Evolutionary conservation across 2,797 vertebrate species (phyloP), one percentile per base, ranked within the genome.

Genomic region (Oreortyx pictus): DNA sequence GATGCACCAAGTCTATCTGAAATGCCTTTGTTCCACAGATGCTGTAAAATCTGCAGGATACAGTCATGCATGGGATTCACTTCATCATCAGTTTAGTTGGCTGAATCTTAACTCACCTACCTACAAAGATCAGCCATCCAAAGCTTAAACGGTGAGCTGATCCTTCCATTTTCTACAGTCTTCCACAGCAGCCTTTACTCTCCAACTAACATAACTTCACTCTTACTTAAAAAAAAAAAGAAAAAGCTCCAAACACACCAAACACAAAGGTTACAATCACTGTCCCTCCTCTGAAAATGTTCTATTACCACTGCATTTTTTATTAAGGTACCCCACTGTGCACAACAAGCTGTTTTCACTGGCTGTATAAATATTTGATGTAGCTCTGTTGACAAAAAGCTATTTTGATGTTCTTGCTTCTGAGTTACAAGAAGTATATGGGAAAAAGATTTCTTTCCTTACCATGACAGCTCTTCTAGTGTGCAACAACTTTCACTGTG

Each of bases 341-440:
- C 92, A 96, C 92, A 96, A 95, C 97, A 97, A 97, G 96, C 96
- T 96, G 67, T 96, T 96, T 97, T 95, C 96, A 87, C 87, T 49
- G 75, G 46, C 43, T 86, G 57, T 94, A 97, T 98, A 97, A 98
- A 98, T 98, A 98, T 97, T 98, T 98, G 96, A 98, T 98, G 96
- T 67, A 22, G 57, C 86, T 95, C 88, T 10, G 91, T 93, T 96
- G 97, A 97, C 95, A 96, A 98, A 98, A 98, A 97, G 78, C 93
- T 97, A 97, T 97, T 96, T 93, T 96, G 96, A 96, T 96, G 95
- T 96, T 96, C 83, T 88, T 94, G 91, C 71, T 96, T 95, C 93
- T 94, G 96, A 97, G 97, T 97, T 96, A 96, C 77, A 95, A 91
- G 90, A 91, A 95, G 81, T 70, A 62, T 87, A 92, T 33, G 43